Base-by-base conservation (phyloP, 2,797 vertebrate species). In the Gallirallus australis region DNA sequence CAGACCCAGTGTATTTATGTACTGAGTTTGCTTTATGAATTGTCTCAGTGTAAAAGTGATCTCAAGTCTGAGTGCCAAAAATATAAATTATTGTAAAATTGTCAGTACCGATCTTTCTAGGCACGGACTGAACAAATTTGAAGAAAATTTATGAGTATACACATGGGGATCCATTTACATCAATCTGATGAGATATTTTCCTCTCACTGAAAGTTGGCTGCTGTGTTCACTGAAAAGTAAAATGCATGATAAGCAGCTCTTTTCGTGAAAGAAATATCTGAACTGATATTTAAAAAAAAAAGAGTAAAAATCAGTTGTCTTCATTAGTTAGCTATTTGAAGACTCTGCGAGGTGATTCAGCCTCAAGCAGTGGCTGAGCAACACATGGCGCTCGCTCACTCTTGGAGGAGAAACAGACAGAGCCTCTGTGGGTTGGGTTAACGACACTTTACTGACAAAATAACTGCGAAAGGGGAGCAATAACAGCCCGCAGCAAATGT, bases 1-100 rank as follows among this genome's bases (percentile, higher is more conserved):
- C 20, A 79, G 50, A 65, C 7, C 11, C 15, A 54, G 21, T 31
- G 11, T 4, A 39, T 27, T 56, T 27, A 20, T 0, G 0, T 20
- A 39, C 8, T 17, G 42, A 69, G 13, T 68, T 53, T 75, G 7
- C n/a, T 33, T 83, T 88, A 37, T 45, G 37, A 60, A 15, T 60
- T 54, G 66, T 73, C 61, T 40, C 33, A 37, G 14, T 42, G n/a
- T 56, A 64, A 52, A 12, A 83, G 42, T 19, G 77, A 66, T 64
- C 35, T 71, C 40, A 66, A 6, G 7, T 59, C 40, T 69, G 40
- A 77, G 18, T 47, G 10, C 9, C 17, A 77, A 68, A 85, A 89
- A 11, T 18, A 28, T 2, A 23, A 73, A 54, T 77, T 47, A 23
- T 8, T 66, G 12, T 88, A 23, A 66, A 63, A 59, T 11, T 70